phyloP scores from a whole-genome alignment of 2,113 vertebrate species.

The Pseudonaja textilis region DNA sequence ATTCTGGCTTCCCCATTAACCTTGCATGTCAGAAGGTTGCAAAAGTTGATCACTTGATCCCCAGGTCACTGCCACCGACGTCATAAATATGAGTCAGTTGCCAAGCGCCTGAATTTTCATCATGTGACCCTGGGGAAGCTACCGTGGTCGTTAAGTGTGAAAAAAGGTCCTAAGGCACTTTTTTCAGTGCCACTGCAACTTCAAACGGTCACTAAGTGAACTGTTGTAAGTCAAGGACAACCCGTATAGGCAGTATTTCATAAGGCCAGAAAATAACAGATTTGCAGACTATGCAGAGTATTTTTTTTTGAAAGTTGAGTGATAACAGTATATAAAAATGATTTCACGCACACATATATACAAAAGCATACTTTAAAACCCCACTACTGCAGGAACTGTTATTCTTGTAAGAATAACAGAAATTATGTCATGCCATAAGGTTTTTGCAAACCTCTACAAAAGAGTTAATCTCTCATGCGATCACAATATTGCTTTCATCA shows the following conservation, averaged over 20 bases:
- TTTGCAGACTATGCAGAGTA: background rate
- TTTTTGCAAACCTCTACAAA: background rate
- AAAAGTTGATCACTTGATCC: background rate
- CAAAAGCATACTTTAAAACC: background rate
- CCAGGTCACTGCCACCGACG: background rate
- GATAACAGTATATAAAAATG: background rate
- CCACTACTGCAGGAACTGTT: background rate
- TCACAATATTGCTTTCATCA: background rate
- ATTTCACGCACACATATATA: background rate
- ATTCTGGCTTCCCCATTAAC: background rate
- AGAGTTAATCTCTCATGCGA: background rate
- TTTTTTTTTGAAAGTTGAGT: background rate
- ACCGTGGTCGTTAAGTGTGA: background rate
- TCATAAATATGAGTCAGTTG: background rate
- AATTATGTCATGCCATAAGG: background rate
- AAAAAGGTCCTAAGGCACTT: background rate
- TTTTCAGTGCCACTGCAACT: background rate
- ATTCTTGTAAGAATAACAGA: background rate
- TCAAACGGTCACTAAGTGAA: background rate
- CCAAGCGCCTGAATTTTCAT: background rate
- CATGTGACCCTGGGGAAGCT: background rate
- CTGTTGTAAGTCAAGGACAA: background rate
- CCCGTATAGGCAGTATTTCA: background rate
- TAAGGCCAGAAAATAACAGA: background rate
- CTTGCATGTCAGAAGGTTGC: background rate